phyloP scores from a whole-genome alignment of 1,140 invertebrate genomes.

The Geopemphigus sp. region DNA sequence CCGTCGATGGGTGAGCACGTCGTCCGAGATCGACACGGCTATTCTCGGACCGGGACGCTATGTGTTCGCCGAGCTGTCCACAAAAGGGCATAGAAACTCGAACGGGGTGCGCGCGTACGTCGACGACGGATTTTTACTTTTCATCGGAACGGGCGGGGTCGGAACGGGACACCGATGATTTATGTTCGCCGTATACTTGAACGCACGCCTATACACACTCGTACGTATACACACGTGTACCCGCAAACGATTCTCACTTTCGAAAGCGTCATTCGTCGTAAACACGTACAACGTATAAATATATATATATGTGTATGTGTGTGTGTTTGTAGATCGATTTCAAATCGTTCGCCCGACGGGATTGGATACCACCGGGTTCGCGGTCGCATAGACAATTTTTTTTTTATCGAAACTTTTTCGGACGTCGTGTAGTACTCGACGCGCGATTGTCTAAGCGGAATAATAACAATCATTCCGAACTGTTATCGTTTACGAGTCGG shows the following conservation, averaged over 20 bases:
- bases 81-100: conserved; percentile 24
- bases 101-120: not conserved
- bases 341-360: too few relatives aligned
- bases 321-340: too few relatives aligned
- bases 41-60: not conserved
- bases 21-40: not conserved
- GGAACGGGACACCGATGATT: conserved; percentile 21
- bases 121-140: conserved; percentile 26
- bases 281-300: too few relatives aligned
- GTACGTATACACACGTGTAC: not conserved
- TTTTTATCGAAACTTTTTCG: too few relatives aligned
- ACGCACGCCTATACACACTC: not conserved
- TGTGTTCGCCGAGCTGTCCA: not conserved
- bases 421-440: too few relatives aligned
- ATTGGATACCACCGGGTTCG: too few relatives aligned
- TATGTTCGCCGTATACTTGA: conserved; percentile 10
- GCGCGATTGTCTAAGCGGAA: too few relatives aligned
- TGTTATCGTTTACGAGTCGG: too few relatives aligned
- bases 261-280: not conserved
- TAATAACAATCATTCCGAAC: too few relatives aligned
- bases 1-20: too few relatives aligned
- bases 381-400: too few relatives aligned
- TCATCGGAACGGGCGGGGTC: not conserved
- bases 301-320: too few relatives aligned
- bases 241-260: not conserved